Evolutionary conservation across 2,888 invertebrate species (phyloP).

Genomic region (Harpalus rufipes): DNA sequence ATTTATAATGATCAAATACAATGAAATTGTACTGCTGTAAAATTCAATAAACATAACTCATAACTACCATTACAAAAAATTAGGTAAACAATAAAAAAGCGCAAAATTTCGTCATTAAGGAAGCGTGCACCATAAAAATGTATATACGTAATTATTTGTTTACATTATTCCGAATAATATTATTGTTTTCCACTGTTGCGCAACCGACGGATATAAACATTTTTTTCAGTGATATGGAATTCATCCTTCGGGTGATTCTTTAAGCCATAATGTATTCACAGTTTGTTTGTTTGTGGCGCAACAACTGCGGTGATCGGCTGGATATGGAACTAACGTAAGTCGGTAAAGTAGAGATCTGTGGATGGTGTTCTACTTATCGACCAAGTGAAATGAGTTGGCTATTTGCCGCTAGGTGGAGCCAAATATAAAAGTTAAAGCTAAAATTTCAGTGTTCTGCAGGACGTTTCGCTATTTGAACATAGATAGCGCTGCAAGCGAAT

Average conservation of each 20-base stretch:
- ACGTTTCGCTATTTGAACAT: background rate
- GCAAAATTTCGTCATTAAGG: slow-evolving; percentile 4
- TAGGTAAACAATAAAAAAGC: background rate
- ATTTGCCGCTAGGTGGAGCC: background rate
- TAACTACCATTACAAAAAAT: background rate
- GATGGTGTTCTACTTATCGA: background rate
- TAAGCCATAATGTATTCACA: background rate
- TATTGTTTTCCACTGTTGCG: slow-evolving; percentile 2
- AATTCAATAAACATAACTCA: background rate
- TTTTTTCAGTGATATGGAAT: background rate
- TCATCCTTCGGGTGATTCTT: slow-evolving; percentile 10
- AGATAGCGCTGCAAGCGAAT: background rate
- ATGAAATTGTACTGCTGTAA: background rate
- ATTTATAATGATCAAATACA: too few relatives aligned
- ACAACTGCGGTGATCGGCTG: background rate
- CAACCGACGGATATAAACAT: slow-evolving; percentile 24
- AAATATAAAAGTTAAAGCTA: background rate
- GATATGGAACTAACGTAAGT: background rate
- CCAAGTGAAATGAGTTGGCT: background rate
- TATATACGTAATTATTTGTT: slow-evolving; percentile 23
- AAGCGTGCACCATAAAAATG: slow-evolving; percentile 11
- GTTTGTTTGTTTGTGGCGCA: background rate
- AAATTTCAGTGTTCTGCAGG: background rate
- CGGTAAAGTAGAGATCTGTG: slow-evolving; percentile 17
- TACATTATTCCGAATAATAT: background rate